phyloP scores from a whole-genome alignment of 2,113 vertebrate genomes.

The Melanerpes aurifrons region DNA sequence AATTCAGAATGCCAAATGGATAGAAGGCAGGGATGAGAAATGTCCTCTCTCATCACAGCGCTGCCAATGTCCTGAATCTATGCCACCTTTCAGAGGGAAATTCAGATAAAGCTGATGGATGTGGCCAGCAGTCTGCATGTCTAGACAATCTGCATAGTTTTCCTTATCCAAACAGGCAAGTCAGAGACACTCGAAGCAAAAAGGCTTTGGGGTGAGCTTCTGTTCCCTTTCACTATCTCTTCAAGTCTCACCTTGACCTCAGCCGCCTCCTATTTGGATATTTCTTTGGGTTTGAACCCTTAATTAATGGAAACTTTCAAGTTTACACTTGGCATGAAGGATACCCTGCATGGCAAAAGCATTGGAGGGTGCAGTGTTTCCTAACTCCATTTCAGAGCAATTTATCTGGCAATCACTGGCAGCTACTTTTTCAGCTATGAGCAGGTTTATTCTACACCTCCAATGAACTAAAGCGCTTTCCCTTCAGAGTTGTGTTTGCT shows the following conservation, averaged over 20 bases:
- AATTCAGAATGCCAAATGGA: background rate
- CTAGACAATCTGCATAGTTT: constrained; percentile 41
- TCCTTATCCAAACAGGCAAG: constrained; percentile 8
- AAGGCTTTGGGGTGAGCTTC: background rate
- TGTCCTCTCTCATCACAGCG: background rate
- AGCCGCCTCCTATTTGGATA: background rate
- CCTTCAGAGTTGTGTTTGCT: background rate
- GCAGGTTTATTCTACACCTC: background rate
- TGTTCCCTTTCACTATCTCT: constrained; percentile 21
- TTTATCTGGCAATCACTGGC: background rate
- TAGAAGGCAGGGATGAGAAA: background rate
- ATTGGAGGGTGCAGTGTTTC: background rate
- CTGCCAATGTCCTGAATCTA: background rate
- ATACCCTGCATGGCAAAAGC: background rate
- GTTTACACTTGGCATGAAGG: background rate
- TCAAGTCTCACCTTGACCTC: constrained; percentile 31
- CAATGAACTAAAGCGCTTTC: background rate
- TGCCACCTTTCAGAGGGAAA: background rate
- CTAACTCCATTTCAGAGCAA: background rate
- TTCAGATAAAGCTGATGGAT: background rate
- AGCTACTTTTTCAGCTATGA: background rate
- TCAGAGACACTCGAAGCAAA: background rate
- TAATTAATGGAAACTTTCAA: constrained; percentile 10
- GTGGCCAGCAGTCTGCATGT: background rate
- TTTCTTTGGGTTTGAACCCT: background rate